A percentile compares a stretch with the other conserved stretches of the same genome.
phyloP scores from a whole-genome alignment of 2,797 vertebrate genomes.

The Halcyon leucocephala region DNA sequence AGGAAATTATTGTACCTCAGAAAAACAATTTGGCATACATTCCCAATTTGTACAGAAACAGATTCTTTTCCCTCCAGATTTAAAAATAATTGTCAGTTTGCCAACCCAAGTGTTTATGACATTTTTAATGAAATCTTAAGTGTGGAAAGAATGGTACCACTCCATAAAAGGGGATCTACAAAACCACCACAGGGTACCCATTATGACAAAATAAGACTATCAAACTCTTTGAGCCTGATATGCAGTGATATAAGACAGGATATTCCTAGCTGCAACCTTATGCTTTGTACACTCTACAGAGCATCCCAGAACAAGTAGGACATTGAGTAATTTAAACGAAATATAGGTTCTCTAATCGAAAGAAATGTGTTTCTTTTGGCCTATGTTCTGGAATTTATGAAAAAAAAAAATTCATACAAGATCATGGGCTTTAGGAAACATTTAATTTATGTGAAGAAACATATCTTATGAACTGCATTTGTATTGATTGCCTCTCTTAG shows the following conservation, averaged over 20 bases:
- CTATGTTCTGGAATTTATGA: not conserved
- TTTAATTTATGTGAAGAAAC: not conserved
- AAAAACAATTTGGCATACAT: not conserved
- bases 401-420: not conserved
- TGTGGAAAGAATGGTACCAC: not conserved
- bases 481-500: not conserved
- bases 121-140: not conserved
- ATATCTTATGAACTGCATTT: not conserved
- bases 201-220: not conserved
- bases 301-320: not conserved
- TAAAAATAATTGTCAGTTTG: not conserved
- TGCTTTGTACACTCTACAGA: not conserved
- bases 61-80: not conserved
- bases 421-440: not conserved
- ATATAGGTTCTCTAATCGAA: not conserved
- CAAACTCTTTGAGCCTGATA: not conserved
- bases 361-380: not conserved
- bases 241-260: not conserved
- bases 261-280: not conserved
- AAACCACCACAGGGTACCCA: not conserved
- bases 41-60: not conserved
- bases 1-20: not conserved
- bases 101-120: not conserved
- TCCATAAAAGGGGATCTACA: not conserved
- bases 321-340: not conserved